Base-by-base conservation (phyloP, 2,113 vertebrate genomes). In the Scytalopus superciliaris region DNA sequence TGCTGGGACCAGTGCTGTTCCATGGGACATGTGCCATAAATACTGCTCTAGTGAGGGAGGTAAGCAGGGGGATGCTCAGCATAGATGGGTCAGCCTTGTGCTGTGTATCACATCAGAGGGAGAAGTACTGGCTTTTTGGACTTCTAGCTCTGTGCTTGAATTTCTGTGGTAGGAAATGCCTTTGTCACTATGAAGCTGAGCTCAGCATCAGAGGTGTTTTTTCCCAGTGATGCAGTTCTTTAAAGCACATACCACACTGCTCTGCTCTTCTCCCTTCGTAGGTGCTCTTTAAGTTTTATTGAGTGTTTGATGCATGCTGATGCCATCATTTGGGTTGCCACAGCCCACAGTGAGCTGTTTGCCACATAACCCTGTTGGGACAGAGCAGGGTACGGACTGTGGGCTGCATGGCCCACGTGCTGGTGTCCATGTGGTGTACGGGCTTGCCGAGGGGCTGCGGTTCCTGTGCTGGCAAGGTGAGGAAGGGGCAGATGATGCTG, bases 371-470 rank as follows among this genome's bases (percentile, higher is more conserved):
- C 19, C 22, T 6, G 4, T 2, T 0, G 17, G 22, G 14, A 5
- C n/a, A 77, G 55, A 57, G 59, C 30, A 40, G 17, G 24, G 45
- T 27, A 7, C 0, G 14, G 21, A 6, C 33, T 63, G 52, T 0
- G 14, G 21, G 10, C 33, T 63, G 57, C 42, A 18, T 0, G 6
- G 25, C 9, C 1, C 14, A 2, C 5, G 5, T 0, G 1, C 22
- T 0, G 0, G 11, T 14, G 28, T 62, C 19, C 11, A 9, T 0
- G 0, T 4, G 12, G 50, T 8, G 15, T 12, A 8, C 0, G 3
- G 49, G 12, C 35, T 82, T 31, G 31, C 33, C 22, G 12, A 49
- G 47, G 66, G 37, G 6, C 77, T 81, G 79, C 0, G 1, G 28
- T 9, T 31, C 47, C 19, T 14, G 8, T 33, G 23, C 42, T 2